Evolutionary conservation across 2,113 vertebrate species (phyloP).

Genomic region (Gobius niger): DNA sequence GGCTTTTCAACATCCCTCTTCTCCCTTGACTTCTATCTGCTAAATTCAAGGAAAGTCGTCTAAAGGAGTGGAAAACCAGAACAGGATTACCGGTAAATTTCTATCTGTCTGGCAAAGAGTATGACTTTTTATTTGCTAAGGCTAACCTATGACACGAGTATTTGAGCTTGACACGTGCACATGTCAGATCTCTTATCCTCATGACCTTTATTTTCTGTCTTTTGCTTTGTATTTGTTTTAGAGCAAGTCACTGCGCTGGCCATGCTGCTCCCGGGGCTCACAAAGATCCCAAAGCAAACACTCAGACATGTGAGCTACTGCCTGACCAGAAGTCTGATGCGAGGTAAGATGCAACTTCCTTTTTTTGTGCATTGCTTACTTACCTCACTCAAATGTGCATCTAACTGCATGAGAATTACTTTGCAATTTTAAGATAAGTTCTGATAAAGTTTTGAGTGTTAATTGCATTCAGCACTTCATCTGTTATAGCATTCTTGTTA

Average conservation of each 20-base stretch:
- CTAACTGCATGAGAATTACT: too few species aligned
- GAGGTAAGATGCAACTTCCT: slow-evolving; percentile 47
- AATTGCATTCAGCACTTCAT: too few species aligned
- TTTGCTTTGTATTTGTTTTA: not conserved
- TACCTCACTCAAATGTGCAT: not conserved
- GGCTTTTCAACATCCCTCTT: slow-evolving; percentile 5
- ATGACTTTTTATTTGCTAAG: not conserved
- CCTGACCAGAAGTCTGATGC: slow-evolving; percentile 43
- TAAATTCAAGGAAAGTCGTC: slow-evolving; percentile 6
- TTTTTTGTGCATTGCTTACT: not conserved
- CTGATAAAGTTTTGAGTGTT: too few species aligned
- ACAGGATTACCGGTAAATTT: not conserved
- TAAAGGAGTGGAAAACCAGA: slow-evolving; percentile 15
- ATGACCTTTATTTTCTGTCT: not conserved
- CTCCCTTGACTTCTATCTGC: not conserved
- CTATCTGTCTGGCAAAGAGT: slow-evolving; percentile 4
- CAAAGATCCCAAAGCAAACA: slow-evolving; percentile 26
- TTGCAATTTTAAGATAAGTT: too few species aligned
- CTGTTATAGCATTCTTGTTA: too few species aligned
- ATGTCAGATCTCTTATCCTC: not conserved
- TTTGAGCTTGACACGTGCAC: not conserved
- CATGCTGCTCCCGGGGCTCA: slow-evolving; percentile 63
- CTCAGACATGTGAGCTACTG: slow-evolving; percentile 24
- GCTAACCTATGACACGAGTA: not conserved
- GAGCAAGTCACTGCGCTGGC: slow-evolving; percentile 12